A percentile compares a stretch with the other conserved stretches of the same genome.
Evolutionary conservation across 2,888 invertebrate species (phyloP).

Genomic region (Meghimatium bilineatum): DNA sequence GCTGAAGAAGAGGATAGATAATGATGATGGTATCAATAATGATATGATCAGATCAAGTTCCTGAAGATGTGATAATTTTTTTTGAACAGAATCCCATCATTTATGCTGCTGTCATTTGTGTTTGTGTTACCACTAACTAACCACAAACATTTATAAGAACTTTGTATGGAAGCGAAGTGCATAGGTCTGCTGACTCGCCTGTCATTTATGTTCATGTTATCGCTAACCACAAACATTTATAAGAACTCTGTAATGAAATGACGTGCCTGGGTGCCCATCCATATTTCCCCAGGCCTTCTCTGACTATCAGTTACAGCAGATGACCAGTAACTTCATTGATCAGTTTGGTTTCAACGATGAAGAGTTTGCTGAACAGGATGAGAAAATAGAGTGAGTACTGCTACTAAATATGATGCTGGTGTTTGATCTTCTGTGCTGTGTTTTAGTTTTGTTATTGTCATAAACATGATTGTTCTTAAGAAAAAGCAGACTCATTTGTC

Average conservation of each 20-base stretch:
- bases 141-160: slow-evolving; percentile 28
- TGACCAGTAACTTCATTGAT: slow-evolving; percentile 82
- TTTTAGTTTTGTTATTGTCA: not conserved
- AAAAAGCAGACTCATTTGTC: too few species aligned
- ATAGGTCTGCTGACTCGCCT: slow-evolving; percentile 13
- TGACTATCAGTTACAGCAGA: slow-evolving; percentile 82
- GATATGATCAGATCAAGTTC: too few species aligned
- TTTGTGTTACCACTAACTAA: too few species aligned
- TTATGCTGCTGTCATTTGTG: too few species aligned
- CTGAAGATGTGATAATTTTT: too few species aligned
- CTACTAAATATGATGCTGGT: not conserved
- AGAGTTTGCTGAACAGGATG: slow-evolving; percentile 82
- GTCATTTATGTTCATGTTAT: too few species aligned
- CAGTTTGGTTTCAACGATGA: slow-evolving; percentile 83
- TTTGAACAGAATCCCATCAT: too few species aligned
- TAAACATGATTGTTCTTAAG: too few species aligned
- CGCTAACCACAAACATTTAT: slow-evolving; percentile 11
- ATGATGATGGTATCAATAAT: too few species aligned
- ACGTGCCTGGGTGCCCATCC: slow-evolving; percentile 43
- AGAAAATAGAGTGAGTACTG: slow-evolving; percentile 76
- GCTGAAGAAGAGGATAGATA: too few species aligned
- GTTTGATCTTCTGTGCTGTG: too few species aligned
- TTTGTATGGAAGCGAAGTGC: slow-evolving; percentile 47
- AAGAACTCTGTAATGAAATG: slow-evolving; percentile 48
- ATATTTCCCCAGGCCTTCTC: slow-evolving; percentile 79